Evolutionary conservation across 1,140 invertebrate genomes (phyloP), one percentile per base, ranked within the genome.

Genomic region (Neodiprion fabricii): DNA sequence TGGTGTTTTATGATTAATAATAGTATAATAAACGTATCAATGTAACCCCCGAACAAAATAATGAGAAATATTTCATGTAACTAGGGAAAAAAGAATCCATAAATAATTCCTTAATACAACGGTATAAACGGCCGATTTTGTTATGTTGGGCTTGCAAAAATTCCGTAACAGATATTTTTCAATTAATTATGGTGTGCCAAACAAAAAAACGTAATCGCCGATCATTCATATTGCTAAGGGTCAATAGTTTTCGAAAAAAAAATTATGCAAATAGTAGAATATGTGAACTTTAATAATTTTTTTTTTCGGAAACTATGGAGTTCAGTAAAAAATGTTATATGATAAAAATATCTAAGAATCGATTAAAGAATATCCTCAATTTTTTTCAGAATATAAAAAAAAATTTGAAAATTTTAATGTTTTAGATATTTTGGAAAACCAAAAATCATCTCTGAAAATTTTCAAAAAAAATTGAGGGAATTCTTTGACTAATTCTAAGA

Each of bases 401-500:
- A 53, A 53, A 53, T 53, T 53, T 10, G 1, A 1, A 53, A 53
- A 53, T 9, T 53, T 53, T 9, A 53, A 10, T 53, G 14, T 53
- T 53, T 53, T 53, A 9, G 9, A 53, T 53, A 14, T 10, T 53
- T 10, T 53, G 9, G 50, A 53, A 53, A 10, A 21, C 17, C 17
- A 21, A 21, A 21, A 21, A 21, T 21, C 17, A 21, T 21, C 17
- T 21, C 17, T 21, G 17, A 21, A 21, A 21, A 21, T 9, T 72
- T 50, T 28, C 61, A 7, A 21, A 72, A 72, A 72, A 72, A 72
- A 53, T 72, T 72, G 48, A 72, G 71, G 48, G 47, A 4, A 72
- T 72, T 72, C 71, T 72, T 72, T 48, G 48, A 72, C 23, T 28
- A 9, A 50, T 72, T 72, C 71, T 5, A 14, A 72, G 71, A 72